Conservation (phyloP, 1,140 invertebrate species). For the Bombus superbus region DNA sequence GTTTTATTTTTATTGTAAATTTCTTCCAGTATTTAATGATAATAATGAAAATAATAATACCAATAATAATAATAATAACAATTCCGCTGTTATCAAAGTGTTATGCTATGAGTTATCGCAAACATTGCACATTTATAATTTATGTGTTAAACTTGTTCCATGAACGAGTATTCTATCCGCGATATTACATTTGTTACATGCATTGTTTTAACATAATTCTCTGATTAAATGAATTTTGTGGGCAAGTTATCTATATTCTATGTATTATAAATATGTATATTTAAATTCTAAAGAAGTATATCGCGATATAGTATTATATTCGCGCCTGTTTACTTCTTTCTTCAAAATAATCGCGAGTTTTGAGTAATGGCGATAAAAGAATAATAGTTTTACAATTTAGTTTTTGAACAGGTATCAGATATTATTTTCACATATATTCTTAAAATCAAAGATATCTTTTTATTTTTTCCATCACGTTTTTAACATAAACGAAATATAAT, state of each 20-base stretch:
- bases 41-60: neutral
- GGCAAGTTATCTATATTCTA: slow-evolving; percentile 53
- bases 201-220: slow-evolving; percentile 59
- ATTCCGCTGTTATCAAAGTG: neutral
- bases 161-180: neutral
- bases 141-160: slow-evolving; percentile 23
- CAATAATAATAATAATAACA: neutral
- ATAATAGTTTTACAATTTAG: neutral
- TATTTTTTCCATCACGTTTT: neutral
- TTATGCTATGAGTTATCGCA: slow-evolving; percentile 38
- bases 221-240: slow-evolving; percentile 49
- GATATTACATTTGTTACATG: slow-evolving; percentile 15
- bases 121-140: slow-evolving; percentile 26
- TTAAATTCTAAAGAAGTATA: slow-evolving; percentile 37
- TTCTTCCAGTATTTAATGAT: slow-evolving; percentile 2
- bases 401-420: neutral
- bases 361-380: neutral
- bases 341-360: slow-evolving; percentile 10
- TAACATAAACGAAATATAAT: slow-evolving; percentile 5
- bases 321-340: slow-evolving; percentile 1
- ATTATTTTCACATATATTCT: neutral
- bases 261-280: slow-evolving; percentile 64
- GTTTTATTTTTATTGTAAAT: slow-evolving; percentile 17
- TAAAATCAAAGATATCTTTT: neutral
- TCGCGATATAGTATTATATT: slow-evolving; percentile 13